A percentile compares a stretch with the other conserved stretches of the same genome.
Conservation (phyloP, 2,888 invertebrate genomes). For the Drosophila barbarae region DNA sequence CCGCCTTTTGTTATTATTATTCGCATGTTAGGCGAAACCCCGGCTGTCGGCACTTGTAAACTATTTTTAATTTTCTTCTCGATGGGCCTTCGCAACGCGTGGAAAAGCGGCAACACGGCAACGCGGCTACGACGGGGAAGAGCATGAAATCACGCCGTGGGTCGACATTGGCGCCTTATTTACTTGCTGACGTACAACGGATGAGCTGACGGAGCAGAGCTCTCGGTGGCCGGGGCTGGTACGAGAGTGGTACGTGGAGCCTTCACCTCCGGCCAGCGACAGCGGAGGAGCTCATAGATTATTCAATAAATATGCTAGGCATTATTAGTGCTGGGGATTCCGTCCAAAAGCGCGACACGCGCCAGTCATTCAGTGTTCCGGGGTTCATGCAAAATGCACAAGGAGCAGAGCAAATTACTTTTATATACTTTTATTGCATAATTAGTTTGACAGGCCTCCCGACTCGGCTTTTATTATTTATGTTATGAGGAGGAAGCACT, state of each 20-base stretch:
- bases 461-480: constrained; percentile 47
- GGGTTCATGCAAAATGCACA: constrained; percentile 47
- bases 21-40: constrained; percentile 29
- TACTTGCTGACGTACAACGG: constrained; percentile 55
- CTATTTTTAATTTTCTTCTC: constrained; percentile 66
- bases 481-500: constrained; percentile 1
- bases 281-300: constrained; percentile 44
- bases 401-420: constrained; percentile 32
- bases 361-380: constrained; percentile 3
- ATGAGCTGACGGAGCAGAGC: constrained; percentile 13
- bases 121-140: constrained; percentile 23
- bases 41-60: constrained; percentile 63
- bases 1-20: constrained; percentile 28
- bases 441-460: constrained; percentile 47
- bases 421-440: constrained; percentile 56
- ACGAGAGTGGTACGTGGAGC: constrained; percentile 35
- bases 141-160: constrained; percentile 44
- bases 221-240: constrained; percentile 28
- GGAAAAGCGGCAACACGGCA: constrained; percentile 40
- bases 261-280: constrained; percentile 17
- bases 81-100: constrained; percentile 38
- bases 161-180: constrained; percentile 61
- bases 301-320: constrained; percentile 55
- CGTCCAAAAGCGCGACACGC: constrained; percentile 8
- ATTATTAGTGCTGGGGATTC: constrained; percentile 8